Evolutionary conservation across 2,797 vertebrate genomes (phyloP).

Genomic region (Psittacula echo): DNA sequence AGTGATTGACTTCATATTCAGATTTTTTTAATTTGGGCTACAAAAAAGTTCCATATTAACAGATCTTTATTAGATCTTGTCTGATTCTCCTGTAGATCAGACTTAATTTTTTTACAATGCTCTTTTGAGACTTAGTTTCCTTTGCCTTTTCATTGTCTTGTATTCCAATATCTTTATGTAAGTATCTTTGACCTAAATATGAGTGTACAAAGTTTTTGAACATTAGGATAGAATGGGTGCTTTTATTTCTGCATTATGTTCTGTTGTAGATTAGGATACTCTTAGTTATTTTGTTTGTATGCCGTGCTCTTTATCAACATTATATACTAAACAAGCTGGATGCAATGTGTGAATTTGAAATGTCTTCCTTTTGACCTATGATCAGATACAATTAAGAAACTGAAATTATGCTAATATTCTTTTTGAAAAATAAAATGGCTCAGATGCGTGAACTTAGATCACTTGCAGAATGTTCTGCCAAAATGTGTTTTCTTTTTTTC

Average conservation of each 20-base stretch:
- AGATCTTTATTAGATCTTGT: not conserved
- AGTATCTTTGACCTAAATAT: not conserved
- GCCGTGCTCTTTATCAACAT: not conserved
- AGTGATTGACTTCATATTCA: not conserved
- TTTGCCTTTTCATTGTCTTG: not conserved
- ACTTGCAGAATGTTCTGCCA: rapidly evolving
- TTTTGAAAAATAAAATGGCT: not conserved
- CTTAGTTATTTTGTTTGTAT: not conserved
- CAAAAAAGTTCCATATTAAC: not conserved
- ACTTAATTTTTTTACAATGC: not conserved
- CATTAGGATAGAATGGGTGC: not conserved
- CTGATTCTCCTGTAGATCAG: not conserved
- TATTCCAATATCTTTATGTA: not conserved
- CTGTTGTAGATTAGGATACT: not conserved
- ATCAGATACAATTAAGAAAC: not conserved
- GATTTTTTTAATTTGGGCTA: not conserved
- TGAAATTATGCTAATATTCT: not conserved
- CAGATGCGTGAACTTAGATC: not conserved
- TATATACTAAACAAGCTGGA: not conserved
- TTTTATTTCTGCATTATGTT: not conserved
- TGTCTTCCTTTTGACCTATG: not conserved
- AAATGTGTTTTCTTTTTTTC: not conserved
- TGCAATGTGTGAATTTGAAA: not conserved
- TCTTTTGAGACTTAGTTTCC: not conserved
- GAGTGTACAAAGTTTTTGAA: not conserved